Conservation (phyloP, 2,797 vertebrate species). For the Gymnopithys bicolor region DNA sequence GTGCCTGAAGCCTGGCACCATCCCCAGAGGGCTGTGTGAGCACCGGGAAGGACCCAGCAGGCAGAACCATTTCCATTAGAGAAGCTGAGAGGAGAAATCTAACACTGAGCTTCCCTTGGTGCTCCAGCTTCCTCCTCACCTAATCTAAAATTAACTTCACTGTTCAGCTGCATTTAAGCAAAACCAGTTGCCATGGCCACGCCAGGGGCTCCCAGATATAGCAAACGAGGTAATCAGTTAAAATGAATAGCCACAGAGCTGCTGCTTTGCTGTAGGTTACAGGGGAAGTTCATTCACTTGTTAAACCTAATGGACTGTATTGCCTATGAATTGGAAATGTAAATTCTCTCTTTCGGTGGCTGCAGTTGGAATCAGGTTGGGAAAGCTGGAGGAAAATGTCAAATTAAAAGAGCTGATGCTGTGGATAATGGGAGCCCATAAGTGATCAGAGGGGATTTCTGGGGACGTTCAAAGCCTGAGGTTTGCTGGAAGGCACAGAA, state of each 20-base stretch:
- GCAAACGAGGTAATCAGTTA: constrained; percentile 58
- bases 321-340: constrained; percentile 40
- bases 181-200: constrained; percentile 75
- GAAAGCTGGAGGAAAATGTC: constrained; percentile 36
- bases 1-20: background rate
- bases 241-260: constrained; percentile 48
- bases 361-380: background rate
- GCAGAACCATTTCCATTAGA: background rate
- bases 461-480: background rate
- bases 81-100: background rate
- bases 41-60: background rate
- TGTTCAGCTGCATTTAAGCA: constrained; percentile 66
- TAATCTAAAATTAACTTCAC: constrained; percentile 71
- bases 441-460: background rate
- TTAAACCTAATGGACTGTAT: constrained; percentile 68
- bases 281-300: constrained; percentile 64
- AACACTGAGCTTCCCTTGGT: constrained; percentile 27
- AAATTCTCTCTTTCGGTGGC: constrained; percentile 27
- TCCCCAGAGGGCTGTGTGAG: background rate
- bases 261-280: constrained; percentile 57
- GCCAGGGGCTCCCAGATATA: constrained; percentile 55
- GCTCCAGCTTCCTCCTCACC: constrained; percentile 62
- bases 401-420: constrained; percentile 13
- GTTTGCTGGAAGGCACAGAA: background rate
- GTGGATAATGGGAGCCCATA: background rate